phyloP scores from a whole-genome alignment of 2,888 invertebrate species.

The Bembecia ichneumoniformis region DNA sequence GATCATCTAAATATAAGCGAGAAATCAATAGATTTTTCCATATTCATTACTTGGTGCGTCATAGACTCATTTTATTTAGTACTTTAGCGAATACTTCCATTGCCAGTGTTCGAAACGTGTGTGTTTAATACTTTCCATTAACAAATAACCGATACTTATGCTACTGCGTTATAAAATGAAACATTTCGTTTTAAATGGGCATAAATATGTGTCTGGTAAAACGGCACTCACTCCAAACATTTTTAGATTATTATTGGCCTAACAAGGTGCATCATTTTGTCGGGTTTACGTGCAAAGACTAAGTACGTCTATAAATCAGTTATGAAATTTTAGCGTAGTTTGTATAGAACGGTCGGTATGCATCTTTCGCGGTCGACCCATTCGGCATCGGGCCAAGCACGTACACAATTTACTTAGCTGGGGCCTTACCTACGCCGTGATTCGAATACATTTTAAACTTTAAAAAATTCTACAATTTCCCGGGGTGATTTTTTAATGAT shows the following conservation, averaged over 20 bases:
- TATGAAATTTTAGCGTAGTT: background rate
- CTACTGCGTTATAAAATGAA: too few species aligned
- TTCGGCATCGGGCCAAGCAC: constrained; percentile 65
- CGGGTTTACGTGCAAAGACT: background rate
- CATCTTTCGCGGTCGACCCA: constrained; percentile 42
- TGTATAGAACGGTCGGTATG: constrained; percentile 24
- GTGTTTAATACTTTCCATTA: too few species aligned
- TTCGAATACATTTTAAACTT: constrained; percentile 51
- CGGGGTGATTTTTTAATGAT: too few species aligned
- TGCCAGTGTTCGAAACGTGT: too few species aligned
- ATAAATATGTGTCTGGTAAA: too few species aligned
- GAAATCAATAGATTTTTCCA: too few species aligned
- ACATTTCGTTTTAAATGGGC: too few species aligned
- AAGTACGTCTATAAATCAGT: background rate
- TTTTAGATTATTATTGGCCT: background rate
- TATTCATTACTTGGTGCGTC: too few species aligned
- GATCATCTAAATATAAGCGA: too few species aligned
- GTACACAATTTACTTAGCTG: constrained; percentile 66
- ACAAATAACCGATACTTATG: too few species aligned
- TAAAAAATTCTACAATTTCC: constrained; percentile 20
- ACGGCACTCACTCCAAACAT: background rate
- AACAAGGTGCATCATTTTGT: background rate
- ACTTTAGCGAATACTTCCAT: too few species aligned
- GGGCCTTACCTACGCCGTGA: constrained; percentile 45
- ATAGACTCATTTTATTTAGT: too few species aligned